Evolutionary conservation across 2,113 vertebrate species (phyloP).

Genomic region (Gila orcuttii): DNA sequence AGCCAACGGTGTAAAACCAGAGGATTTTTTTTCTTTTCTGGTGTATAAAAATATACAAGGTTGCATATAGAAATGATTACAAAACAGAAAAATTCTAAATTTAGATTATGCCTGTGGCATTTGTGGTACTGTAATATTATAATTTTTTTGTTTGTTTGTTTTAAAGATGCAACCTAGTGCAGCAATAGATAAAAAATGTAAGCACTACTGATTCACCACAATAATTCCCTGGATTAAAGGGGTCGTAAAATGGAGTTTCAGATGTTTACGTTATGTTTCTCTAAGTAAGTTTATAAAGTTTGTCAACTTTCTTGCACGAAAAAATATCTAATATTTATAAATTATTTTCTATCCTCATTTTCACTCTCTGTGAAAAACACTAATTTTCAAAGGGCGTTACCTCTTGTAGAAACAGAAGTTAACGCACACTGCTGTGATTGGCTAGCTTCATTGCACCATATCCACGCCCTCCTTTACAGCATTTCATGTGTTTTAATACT

Average conservation of each 20-base stretch:
- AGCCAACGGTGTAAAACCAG: conserved; percentile 26
- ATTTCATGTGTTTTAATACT: too few relatives aligned
- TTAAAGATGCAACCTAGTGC: conserved; percentile 55
- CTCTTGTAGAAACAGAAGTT: too few relatives aligned
- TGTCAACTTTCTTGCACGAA: too few relatives aligned
- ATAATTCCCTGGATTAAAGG: neutral
- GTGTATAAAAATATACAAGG: neutral
- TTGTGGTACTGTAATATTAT: conserved; percentile 1
- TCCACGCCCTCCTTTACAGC: too few relatives aligned
- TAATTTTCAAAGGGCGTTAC: too few relatives aligned
- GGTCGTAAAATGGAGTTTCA: neutral
- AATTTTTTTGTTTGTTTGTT: neutral
- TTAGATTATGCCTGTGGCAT: conserved; percentile 16
- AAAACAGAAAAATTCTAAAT: conserved; percentile 5
- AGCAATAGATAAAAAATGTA: conserved; percentile 63
- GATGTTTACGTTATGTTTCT: neutral
- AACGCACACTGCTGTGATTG: too few relatives aligned
- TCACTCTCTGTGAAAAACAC: too few relatives aligned
- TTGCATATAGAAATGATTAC: conserved; percentile 12
- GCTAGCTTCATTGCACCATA: too few relatives aligned
- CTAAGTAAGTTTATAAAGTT: too few relatives aligned
- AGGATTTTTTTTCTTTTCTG: neutral
- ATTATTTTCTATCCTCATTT: too few relatives aligned
- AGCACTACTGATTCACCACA: conserved; percentile 30
- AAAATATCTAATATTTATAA: too few relatives aligned